A percentile compares a stretch with the other conserved stretches of the same genome.
These are phyloP conservation scores for Eremobia ochroleuca DNA, from an alignment of 2,888 invertebrate species.

Conservation along the genomic window DNA sequence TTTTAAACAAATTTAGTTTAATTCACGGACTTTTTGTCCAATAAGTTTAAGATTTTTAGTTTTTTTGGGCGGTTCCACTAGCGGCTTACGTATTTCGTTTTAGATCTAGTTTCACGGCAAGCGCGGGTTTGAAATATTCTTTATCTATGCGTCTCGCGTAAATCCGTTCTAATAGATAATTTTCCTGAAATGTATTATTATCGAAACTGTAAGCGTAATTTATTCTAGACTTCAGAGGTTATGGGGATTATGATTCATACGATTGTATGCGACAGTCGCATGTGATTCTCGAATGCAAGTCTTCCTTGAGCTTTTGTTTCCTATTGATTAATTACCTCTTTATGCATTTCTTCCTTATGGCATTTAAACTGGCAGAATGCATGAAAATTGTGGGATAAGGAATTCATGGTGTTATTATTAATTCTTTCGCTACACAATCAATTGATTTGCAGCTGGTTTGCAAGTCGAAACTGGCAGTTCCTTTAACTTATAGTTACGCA, in stretches of 20 bases:
- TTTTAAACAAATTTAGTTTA: slow-evolving; percentile 22
- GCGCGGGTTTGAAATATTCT: slow-evolving; percentile 19
- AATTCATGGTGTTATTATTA: background rate
- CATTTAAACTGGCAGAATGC: background rate
- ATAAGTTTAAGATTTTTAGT: slow-evolving; percentile 16
- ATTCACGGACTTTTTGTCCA: slow-evolving; percentile 13
- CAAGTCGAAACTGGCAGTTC: background rate
- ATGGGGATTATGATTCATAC: slow-evolving; percentile 55
- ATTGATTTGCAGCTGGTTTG: too few relatives aligned
- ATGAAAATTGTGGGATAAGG: background rate
- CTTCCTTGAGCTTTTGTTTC: background rate
- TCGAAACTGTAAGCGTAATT: slow-evolving; percentile 5
- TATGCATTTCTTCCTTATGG: background rate
- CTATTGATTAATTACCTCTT: background rate
- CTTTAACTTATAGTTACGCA: too few relatives aligned
- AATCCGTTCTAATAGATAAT: slow-evolving; percentile 34
- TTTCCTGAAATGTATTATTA: slow-evolving; percentile 20
- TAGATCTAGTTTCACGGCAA: slow-evolving; percentile 19
- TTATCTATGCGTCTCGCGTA: slow-evolving; percentile 32
- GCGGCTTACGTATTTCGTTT: slow-evolving; percentile 28
- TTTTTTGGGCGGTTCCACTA: slow-evolving; percentile 67
- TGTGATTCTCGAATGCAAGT: slow-evolving; percentile 46
- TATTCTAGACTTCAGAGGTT: slow-evolving; percentile 39
- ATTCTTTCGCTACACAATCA: background rate
- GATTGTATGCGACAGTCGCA: slow-evolving; percentile 33